Base-by-base conservation (phyloP, 1,140 invertebrate genomes). In the Hycleus cichorii region DNA sequence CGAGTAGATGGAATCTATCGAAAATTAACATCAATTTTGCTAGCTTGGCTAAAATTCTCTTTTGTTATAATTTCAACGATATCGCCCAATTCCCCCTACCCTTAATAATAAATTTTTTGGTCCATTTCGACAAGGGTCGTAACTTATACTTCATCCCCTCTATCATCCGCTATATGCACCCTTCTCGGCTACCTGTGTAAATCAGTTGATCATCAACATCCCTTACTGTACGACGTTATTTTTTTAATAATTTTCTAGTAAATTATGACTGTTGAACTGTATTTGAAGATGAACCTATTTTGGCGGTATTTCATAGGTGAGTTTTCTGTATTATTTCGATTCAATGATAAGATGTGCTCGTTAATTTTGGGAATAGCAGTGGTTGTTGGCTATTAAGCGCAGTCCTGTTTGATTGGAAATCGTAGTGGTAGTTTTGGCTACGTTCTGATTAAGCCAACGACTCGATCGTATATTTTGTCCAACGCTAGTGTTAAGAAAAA, bases 391-490 rank as follows among this genome's bases (percentile, higher is more conserved):
- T 51, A 60, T 65, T 60, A 65, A 60, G 49, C 27, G 27, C 58
- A 63, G 60, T 62, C 64, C 64, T 63, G 32, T 59, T 64, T 66
- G 64, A 66, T 66, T 66, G 58, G 56, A 66, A 66, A 64, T 66
- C 44, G 62, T 42, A 18, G 38, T 51, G 39, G n/a, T n/a, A n/a
- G 51, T 32, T 38, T 54, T 55, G 53, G 32, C 50, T 44, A 51
- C 57, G 27, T 48, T 24, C 55, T 64, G 64, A 66, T 66, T 66
- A 66, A 61, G 58, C 49, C 48, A 38, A 49, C 43, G 47, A 57
- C 57, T 58, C 58, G 18, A 18, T 18, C 18, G 54, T 62, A 62
- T 52, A 63, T 65, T 57, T 43, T 44, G 56, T 57, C 58, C 11
- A 10, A 49, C 61, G 32, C 57, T 63, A 65, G 63, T 59, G 64